Base-by-base conservation (phyloP, 2,888 invertebrate species). In the Monopis laevigella region DNA sequence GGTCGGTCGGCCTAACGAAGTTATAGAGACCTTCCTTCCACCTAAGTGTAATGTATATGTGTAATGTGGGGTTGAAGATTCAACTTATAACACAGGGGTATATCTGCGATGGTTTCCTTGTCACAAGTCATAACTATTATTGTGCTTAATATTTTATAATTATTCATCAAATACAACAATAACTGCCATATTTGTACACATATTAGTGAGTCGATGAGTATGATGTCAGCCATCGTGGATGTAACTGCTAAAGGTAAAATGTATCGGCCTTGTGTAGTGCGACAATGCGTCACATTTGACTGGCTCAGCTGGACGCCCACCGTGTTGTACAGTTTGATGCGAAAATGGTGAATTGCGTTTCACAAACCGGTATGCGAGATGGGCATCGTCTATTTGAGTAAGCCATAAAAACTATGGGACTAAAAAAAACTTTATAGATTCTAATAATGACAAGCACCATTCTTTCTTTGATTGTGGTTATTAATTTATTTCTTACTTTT, bases 161-260 rank as follows among this genome's bases (percentile, higher is more conserved):
- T 21, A 21, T 21, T 21, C 6, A 14, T 38, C 29, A 3, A 2
- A 14, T 34, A 19, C 16, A 11, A 14, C 14, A 13, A 12, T 8
- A 35, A 21, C 16, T 21, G 13, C 13, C 10, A n/a, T 44, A 45
- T 46, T 49, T 48, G 63, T 65, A 69, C 71, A 71, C 56, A 67
- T 58, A 54, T 49, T 52, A 51, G 56, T 59, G 63, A 62, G 46
- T 63, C 55, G 46, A 59, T 21, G 61, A 43, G 42, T 63, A 48
- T 78, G 77, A 78, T 77, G 65, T 78, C 77, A 75, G 43, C 48
- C 43, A 48, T 43, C 50, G 51, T 61, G 60, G 54, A 57, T 62
- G 58, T 62, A 5, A 13, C 8, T 5, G 14, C 58, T 57, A 54
- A 56, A 56, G 62, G 60, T 58, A 64, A 64, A 62, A 58, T 62